These are phyloP conservation scores for Calonectris borealis DNA, from an alignment of 2,113 vertebrate species.

Conservation along the genomic window DNA sequence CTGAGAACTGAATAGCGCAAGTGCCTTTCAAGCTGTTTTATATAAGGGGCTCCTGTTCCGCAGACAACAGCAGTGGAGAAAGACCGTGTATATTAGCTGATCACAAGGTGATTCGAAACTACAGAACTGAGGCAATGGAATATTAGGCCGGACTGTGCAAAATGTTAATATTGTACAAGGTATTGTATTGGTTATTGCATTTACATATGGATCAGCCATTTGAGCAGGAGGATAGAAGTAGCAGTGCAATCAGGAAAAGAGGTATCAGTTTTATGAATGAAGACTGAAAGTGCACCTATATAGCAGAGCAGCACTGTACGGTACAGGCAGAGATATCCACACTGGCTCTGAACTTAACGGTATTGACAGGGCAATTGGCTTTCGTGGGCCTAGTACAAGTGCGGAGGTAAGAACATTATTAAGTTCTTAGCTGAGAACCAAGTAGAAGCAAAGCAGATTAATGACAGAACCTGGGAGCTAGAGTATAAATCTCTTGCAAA, in stretches of 20 bases:
- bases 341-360: not conserved
- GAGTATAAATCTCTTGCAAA: not conserved
- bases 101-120: not conserved
- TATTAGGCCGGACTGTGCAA: not conserved
- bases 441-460: not conserved
- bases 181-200: not conserved
- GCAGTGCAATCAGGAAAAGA: not conserved
- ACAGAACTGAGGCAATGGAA: not conserved
- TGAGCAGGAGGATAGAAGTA: not conserved
- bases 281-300: not conserved
- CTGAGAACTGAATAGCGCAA: not conserved
- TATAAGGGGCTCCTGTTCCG: not conserved
- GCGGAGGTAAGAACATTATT: not conserved
- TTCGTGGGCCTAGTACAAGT: accelerated
- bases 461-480: not conserved
- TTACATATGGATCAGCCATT: not conserved
- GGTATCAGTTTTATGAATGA: not conserved
- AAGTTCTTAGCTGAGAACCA: not conserved
- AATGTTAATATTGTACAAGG: not conserved
- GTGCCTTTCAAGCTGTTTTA: not conserved
- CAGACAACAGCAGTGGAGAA: not conserved
- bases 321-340: not conserved
- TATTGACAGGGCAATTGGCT: not conserved
- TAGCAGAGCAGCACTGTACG: not conserved
- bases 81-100: accelerated